These are phyloP conservation scores for Sciurus niger DNA, from an alignment of 2,113 vertebrate genomes.

Conservation along the genomic window DNA sequence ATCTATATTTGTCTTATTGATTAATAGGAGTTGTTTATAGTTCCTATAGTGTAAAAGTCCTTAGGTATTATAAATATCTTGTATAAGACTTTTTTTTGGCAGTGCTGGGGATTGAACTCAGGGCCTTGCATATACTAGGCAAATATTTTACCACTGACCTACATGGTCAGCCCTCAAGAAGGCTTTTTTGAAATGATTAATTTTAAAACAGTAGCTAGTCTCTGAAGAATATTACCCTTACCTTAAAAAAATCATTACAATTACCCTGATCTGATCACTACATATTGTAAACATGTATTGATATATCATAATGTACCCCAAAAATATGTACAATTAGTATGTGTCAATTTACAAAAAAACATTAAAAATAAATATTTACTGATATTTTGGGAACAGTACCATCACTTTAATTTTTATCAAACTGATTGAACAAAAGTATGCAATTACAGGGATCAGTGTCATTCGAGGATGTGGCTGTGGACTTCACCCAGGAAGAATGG, in stretches of 20 bases:
- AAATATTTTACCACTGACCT: neutral
- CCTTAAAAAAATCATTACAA: neutral
- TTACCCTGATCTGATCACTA: neutral
- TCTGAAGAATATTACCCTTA: constrained; percentile 46
- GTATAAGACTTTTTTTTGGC: neutral
- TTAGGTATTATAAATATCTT: constrained; percentile 31
- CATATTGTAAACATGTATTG: neutral
- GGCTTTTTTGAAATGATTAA: neutral
- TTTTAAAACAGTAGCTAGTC: neutral
- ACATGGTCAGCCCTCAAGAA: neutral
- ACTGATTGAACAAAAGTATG: constrained; percentile 48
- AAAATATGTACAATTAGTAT: neutral
- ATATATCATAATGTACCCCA: neutral
- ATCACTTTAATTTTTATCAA: constrained; percentile 47
- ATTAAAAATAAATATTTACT: neutral
- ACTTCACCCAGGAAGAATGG: constrained; percentile 66
- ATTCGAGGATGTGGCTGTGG: constrained; percentile 72
- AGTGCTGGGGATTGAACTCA: neutral
- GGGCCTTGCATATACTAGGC: neutral
- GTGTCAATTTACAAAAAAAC: neutral
- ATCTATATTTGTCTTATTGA: neutral
- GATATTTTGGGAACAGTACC: neutral
- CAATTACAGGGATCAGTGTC: constrained; percentile 65
- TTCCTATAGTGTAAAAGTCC: neutral
- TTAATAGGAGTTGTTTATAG: constrained; percentile 26